phyloP scores from a whole-genome alignment of 2,113 vertebrate genomes.

The Stegostoma tigrinum region DNA sequence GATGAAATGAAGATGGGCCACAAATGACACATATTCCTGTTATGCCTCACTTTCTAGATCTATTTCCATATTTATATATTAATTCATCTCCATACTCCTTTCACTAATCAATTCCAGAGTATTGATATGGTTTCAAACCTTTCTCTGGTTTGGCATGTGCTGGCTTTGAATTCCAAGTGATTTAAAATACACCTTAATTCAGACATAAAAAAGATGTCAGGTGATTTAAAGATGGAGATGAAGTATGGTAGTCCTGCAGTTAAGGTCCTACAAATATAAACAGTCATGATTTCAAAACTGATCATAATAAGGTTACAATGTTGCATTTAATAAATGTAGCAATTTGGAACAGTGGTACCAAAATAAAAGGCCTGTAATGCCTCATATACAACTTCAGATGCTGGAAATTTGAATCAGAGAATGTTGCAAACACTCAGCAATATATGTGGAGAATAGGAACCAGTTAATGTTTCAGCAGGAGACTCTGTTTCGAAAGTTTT shows the following conservation, averaged over 20 bases:
- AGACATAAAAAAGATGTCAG: neutral
- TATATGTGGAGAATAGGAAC: neutral
- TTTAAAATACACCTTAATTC: neutral
- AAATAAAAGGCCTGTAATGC: neutral
- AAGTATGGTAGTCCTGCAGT: neutral
- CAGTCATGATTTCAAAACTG: neutral
- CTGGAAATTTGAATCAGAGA: neutral
- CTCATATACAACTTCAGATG: neutral
- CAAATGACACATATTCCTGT: neutral
- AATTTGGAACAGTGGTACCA: neutral
- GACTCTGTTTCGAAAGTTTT: neutral
- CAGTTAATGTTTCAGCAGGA: neutral
- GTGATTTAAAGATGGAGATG: slow-evolving; percentile 3
- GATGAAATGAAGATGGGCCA: slow-evolving; percentile 2
- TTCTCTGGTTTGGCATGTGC: neutral
- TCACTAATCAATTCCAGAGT: neutral
- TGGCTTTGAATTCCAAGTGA: neutral
- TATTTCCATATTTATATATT: neutral
- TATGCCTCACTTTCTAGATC: neutral
- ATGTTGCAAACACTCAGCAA: neutral
- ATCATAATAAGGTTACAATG: neutral
- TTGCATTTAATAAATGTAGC: neutral
- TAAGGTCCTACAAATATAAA: neutral
- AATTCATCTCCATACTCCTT: neutral
- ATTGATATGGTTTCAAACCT: neutral